Percentiles rank a stretch among this genome's conserved stretches.
Conservation (phyloP, 2,113 vertebrate genomes). For the Fregata magnificens region DNA sequence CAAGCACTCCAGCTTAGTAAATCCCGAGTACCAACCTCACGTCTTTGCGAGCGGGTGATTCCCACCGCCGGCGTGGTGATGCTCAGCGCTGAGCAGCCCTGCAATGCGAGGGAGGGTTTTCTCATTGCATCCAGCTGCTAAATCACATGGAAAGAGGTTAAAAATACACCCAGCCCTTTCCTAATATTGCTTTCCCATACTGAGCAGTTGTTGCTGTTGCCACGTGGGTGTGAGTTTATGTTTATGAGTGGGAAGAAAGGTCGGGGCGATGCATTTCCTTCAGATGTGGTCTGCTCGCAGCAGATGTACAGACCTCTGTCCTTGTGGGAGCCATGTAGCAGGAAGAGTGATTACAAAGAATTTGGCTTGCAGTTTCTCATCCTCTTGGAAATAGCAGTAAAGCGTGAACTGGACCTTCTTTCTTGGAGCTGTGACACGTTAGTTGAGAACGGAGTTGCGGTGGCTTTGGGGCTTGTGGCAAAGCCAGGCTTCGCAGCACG, state of each 20-base stretch:
- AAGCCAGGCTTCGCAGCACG: background rate
- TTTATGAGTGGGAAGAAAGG: slow-evolving; percentile 58
- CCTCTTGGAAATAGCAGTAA: background rate
- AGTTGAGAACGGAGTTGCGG: background rate
- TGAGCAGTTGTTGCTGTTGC: slow-evolving; percentile 49
- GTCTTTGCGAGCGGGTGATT: background rate
- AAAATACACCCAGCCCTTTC: slow-evolving; percentile 48
- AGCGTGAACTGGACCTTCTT: background rate
- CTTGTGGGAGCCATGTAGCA: slow-evolving; percentile 29
- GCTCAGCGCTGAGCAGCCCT: background rate
- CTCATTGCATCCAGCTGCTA: slow-evolving; percentile 40
- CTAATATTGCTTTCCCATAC: slow-evolving; percentile 45
- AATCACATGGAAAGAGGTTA: slow-evolving; percentile 41
- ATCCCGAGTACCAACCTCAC: background rate
- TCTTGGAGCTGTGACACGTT: background rate
- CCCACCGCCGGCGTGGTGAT: background rate
- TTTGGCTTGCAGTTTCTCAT: background rate
- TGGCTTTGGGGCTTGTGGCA: background rate
- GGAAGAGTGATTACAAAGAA: slow-evolving; percentile 27
- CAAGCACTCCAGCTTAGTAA: background rate
- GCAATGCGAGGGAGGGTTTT: background rate
- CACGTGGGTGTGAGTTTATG: slow-evolving; percentile 58
- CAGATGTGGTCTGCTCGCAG: slow-evolving; percentile 13
- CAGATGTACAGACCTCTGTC: slow-evolving; percentile 26
- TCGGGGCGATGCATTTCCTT: slow-evolving; percentile 30